phyloP scores from a whole-genome alignment of 2,888 invertebrate species.

The Cerastis rubricosa region DNA sequence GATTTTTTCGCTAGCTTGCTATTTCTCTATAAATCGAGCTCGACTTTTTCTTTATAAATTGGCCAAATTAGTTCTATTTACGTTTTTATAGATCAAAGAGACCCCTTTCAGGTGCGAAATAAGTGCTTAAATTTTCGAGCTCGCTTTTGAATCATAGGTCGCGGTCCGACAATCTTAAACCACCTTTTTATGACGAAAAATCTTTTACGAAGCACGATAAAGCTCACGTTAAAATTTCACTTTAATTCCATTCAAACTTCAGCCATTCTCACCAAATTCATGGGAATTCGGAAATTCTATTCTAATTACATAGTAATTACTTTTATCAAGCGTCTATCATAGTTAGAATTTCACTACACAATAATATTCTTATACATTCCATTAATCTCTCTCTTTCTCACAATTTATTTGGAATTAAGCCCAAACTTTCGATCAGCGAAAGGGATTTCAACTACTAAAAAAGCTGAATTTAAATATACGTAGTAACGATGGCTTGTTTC shows the following conservation, averaged over 20 bases:
- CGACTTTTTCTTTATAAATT: too few species aligned
- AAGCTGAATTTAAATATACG: not conserved
- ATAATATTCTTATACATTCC: not conserved
- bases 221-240: constrained; percentile 10
- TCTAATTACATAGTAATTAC: constrained; percentile 17
- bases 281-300: constrained; percentile 15
- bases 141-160: too few species aligned
- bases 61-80: too few species aligned
- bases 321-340: constrained; percentile 17
- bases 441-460: not conserved
- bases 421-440: not conserved
- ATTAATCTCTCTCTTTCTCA: constrained; percentile 21
- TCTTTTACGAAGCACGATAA: not conserved
- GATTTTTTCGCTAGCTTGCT: too few species aligned
- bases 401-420: constrained; percentile 28
- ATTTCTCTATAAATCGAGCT: too few species aligned
- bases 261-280: constrained; percentile 17
- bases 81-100: too few species aligned
- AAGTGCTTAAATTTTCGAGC: too few species aligned
- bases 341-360: constrained; percentile 8
- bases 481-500: not conserved
- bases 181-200: not conserved
- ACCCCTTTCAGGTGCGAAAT: too few species aligned
- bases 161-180: not conserved
- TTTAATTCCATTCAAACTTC: constrained; percentile 7